A percentile compares a stretch with the other conserved stretches of the same genome.
Evolutionary conservation across 2,113 vertebrate genomes (phyloP).

Genomic region (Coryphaenoides rupestris): DNA sequence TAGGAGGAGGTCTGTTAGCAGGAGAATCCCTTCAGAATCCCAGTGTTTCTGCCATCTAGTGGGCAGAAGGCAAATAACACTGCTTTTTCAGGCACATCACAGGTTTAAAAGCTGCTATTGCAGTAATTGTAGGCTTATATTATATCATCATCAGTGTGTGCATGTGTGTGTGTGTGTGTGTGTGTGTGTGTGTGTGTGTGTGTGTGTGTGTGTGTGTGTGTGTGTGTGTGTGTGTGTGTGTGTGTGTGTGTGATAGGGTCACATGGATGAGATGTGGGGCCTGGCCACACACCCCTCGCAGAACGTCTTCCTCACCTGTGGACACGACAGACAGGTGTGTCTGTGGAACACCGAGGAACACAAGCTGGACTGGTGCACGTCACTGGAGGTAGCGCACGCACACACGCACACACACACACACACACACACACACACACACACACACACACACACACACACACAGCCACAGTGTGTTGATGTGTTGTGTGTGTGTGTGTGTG

Average conservation of each 20-base stretch:
- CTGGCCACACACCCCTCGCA: slow-evolving; percentile 83
- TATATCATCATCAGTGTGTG: not conserved
- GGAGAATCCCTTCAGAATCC: no score
- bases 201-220: slow-evolving; percentile 2
- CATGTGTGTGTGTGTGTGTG: not conserved
- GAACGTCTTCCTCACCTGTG: slow-evolving; percentile 83
- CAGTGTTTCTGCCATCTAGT: no score
- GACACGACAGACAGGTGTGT: slow-evolving; percentile 86
- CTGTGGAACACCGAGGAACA: slow-evolving; percentile 84
- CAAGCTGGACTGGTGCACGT: slow-evolving; percentile 80
- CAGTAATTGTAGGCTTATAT: not conserved
- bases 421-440: no score
- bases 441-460: no score
- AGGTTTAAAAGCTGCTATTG: no score
- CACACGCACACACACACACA: no score
- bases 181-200: slow-evolving; percentile 10
- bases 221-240: slow-evolving; percentile 3
- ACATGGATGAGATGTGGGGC: slow-evolving; percentile 90
- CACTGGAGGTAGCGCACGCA: slow-evolving; percentile 73
- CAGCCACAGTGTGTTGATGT: no score
- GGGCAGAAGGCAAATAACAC: no score
- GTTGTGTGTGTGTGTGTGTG: not conserved
- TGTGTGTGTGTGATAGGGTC: slow-evolving; percentile 70
- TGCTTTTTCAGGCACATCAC: no score
- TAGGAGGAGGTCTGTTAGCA: no score